A percentile compares a stretch with the other conserved stretches of the same genome.
phyloP scores from a whole-genome alignment of 2,113 vertebrate genomes.

The Arenaria interpres region DNA sequence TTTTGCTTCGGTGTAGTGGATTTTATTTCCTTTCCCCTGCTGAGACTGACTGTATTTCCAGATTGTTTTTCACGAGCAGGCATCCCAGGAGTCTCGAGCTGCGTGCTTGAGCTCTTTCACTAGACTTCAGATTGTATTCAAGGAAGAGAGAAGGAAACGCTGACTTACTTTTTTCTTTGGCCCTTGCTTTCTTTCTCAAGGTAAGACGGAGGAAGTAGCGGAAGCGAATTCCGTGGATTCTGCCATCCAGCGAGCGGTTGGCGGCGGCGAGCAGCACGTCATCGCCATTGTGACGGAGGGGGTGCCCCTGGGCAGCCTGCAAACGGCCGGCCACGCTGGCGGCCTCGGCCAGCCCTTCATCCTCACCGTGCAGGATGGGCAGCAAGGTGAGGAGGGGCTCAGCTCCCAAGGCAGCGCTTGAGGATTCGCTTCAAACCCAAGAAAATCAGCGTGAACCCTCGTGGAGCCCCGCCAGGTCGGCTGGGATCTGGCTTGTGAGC shows the following conservation, averaged over 20 bases:
- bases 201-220: constrained; percentile 75
- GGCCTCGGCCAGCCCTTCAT: constrained; percentile 83
- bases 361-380: constrained; percentile 86
- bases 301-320: constrained; percentile 81
- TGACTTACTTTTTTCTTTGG: neutral
- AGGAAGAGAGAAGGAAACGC: constrained; percentile 7
- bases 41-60: neutral
- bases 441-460: accelerated
- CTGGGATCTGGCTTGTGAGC: neutral
- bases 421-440: neutral
- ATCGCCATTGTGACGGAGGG: constrained; percentile 80
- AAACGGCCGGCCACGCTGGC: constrained; percentile 52
- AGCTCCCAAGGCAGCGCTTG: neutral
- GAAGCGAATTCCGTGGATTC: constrained; percentile 73
- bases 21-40: neutral
- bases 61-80: neutral
- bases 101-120: neutral
- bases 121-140: neutral
- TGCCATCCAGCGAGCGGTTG: constrained; percentile 79
- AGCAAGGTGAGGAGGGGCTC: constrained; percentile 77
- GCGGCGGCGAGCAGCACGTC: constrained; percentile 81
- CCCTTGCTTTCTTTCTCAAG: constrained; percentile 14
- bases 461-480: accelerated
- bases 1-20: neutral
- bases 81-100: neutral